A percentile compares a stretch with the other conserved stretches of the same genome.
Conservation (phyloP, 1,140 invertebrate species). For the Atta cephalotes region DNA sequence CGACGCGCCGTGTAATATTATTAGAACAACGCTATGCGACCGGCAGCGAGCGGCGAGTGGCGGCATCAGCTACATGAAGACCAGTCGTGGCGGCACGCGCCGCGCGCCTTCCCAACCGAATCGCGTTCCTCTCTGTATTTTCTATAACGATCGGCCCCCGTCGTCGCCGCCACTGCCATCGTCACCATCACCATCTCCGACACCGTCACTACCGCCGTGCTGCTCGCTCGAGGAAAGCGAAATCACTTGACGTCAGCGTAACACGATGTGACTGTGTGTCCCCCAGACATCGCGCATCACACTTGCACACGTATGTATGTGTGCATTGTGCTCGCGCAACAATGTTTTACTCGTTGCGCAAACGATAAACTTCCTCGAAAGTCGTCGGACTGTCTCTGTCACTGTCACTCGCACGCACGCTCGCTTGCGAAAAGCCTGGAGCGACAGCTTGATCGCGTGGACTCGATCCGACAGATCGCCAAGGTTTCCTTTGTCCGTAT, state of each 20-base stretch:
- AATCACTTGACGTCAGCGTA: conserved; percentile 74
- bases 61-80: conserved; percentile 64
- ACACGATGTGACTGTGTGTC: conserved; percentile 67
- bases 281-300: conserved; percentile 31
- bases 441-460: not conserved
- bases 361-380: conserved; percentile 57
- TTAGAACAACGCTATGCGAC: conserved; percentile 73
- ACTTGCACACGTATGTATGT: not conserved
- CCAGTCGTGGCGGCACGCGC: conserved; percentile 35
- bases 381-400: conserved; percentile 3
- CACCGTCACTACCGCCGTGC: too few species aligned
- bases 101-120: conserved; percentile 24
- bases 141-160: conserved; percentile 34
- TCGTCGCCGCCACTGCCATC: conserved; percentile 3
- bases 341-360: conserved; percentile 50
- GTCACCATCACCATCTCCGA: not conserved
- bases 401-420: not conserved
- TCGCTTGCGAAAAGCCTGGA: too few species aligned
- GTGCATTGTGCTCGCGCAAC: conserved; percentile 20
- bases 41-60: conserved; percentile 65
- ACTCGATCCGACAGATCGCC: not conserved
- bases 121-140: conserved; percentile 36
- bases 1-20: conserved; percentile 55
- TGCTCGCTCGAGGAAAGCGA: conserved; percentile 43
- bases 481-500: conserved; percentile 31